phyloP scores from a whole-genome alignment of 2,113 vertebrate species.

The Meles meles region DNA sequence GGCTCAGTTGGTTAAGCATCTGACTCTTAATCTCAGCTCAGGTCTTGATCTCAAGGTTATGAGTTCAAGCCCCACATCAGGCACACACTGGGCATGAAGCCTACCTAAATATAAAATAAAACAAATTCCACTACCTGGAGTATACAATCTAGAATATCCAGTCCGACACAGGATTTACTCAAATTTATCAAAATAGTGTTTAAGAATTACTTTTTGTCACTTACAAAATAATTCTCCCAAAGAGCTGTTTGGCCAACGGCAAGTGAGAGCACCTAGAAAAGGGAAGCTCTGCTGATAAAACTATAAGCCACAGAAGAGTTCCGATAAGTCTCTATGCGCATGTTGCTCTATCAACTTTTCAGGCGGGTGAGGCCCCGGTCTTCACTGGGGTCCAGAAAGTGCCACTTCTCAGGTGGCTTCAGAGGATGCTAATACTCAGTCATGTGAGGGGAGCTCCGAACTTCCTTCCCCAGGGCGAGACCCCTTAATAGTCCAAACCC shows the following conservation, averaged over 20 bases:
- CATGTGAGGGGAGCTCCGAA: accelerated
- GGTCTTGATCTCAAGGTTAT: not conserved
- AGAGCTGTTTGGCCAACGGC: not conserved
- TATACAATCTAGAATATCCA: not conserved
- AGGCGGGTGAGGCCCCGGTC: accelerated
- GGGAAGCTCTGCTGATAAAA: not conserved
- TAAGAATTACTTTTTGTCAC: not conserved
- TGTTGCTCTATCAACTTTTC: not conserved
- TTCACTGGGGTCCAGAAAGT: not conserved
- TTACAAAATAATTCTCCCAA: not conserved
- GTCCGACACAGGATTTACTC: not conserved
- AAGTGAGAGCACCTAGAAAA: not conserved
- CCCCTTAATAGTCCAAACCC: not conserved
- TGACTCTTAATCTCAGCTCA: not conserved
- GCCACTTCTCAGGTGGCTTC: not conserved
- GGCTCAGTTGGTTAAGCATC: not conserved
- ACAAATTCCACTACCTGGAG: not conserved
- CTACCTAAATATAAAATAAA: not conserved
- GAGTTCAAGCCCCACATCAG: not conserved
- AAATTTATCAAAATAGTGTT: not conserved
- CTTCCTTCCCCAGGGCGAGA: too few relatives aligned
- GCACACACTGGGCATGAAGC: not conserved
- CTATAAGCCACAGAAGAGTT: accelerated
- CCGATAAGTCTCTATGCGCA: accelerated
- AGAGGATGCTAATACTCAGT: too few relatives aligned